Base-by-base conservation (phyloP, 2,888 invertebrate species). In the Myopa tessellatipennis region DNA sequence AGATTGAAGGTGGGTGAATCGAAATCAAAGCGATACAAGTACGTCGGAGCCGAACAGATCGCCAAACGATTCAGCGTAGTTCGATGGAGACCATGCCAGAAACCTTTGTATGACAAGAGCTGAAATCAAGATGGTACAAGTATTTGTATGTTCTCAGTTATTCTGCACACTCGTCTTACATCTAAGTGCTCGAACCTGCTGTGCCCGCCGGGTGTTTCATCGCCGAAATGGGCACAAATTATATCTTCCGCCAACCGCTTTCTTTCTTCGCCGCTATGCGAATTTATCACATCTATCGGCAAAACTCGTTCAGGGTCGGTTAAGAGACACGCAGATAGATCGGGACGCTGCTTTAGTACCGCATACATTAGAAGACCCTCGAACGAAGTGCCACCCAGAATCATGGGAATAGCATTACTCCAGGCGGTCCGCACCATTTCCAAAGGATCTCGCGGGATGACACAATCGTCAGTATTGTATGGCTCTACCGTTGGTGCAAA, bases 141-240 rank as follows among this genome's bases (percentile, higher is more conserved):
- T 12, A 52, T 52, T 26, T 12, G 34, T 45, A 18, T 18, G 26
- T 18, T 52, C 14, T 26, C 16, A 45, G 45, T 10, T 8, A 45
- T 1, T 45, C 45, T 45, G 45, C n/a, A 58, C n/a, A 58, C 45
- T 45, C 16, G 72, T 82, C 86, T 84, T 80, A 88, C 88, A 79
- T 89, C 85, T n/a, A 87, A 71, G 72, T 87, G 85, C 63, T 87
- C 84, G 4, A 87, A 82, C 0, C 89, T 79, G 77, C 86, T 87
- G 18, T 86, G 82, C 73, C 78, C 78, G 45, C 83, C 84, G 2
- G 88, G 84, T 60, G 86, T 84, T 18, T 86, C 83, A 26, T 87
- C 84, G 0, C 88, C 90, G 81, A 89, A 91, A 82, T 91, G 90
- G 63, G 87, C 87, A 18, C 87, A 80, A 38, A 89, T 85, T 38